These are phyloP conservation scores for Scylla paramamosain DNA, from an alignment of 1,140 invertebrate genomes.

Conservation along the genomic window DNA sequence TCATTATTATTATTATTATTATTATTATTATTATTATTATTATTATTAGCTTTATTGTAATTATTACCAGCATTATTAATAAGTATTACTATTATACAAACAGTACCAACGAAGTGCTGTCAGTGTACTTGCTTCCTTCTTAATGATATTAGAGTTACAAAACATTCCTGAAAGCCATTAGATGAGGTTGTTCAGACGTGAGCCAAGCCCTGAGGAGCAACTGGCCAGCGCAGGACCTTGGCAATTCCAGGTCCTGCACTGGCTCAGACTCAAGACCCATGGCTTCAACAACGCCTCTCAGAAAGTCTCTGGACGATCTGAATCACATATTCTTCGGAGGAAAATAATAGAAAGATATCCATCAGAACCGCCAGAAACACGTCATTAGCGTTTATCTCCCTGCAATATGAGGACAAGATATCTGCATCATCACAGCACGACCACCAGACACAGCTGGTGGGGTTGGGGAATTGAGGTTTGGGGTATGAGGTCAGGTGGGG, in stretches of 20 bases:
- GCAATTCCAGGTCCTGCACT: conserved; percentile 35
- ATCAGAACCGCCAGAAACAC: conserved; percentile 74
- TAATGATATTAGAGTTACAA: conserved; percentile 74
- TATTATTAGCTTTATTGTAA: conserved; percentile 65
- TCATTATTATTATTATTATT: conserved; percentile 59
- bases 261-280: conserved; percentile 34
- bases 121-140: conserved; percentile 75
- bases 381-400: conserved; percentile 73
- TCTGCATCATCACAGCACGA: conserved; percentile 75
- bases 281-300: conserved; percentile 51
- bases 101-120: conserved; percentile 75
- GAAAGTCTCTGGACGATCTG: conserved; percentile 69
- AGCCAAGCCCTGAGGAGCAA: conserved; percentile 39
- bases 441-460: conserved; percentile 66
- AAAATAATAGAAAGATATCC: conserved; percentile 55
- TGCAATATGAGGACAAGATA: conserved; percentile 75
- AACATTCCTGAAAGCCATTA: conserved; percentile 76
- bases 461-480: conserved; percentile 46
- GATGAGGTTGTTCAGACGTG: conserved; percentile 66
- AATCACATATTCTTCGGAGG: conserved; percentile 66
- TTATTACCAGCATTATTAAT: conserved; percentile 48
- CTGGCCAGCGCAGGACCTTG: conserved; percentile 50
- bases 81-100: conserved; percentile 66
- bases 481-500: conserved; percentile 13
- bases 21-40: conserved; percentile 58